phyloP scores from a whole-genome alignment of 2,113 vertebrate species.

The Cairina moschata region DNA sequence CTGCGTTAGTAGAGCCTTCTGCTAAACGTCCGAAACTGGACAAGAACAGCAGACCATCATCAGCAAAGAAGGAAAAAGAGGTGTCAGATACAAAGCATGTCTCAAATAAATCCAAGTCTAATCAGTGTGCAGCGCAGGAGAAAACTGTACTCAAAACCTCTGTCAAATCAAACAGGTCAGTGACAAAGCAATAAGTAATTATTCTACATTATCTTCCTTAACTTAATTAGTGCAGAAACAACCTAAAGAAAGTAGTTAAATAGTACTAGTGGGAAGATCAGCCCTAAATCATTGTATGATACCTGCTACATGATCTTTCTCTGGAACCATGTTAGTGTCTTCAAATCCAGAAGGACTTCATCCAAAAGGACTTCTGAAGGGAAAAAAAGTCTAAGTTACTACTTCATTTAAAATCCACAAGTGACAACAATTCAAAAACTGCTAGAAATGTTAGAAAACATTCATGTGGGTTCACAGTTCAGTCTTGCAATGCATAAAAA shows the following conservation, averaged over 20 bases:
- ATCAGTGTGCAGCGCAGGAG: constrained; percentile 63
- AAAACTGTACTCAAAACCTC: constrained; percentile 72
- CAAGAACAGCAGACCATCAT: constrained; percentile 66
- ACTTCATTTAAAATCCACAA: constrained; percentile 53
- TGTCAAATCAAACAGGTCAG: constrained; percentile 71
- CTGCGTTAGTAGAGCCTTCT: constrained; percentile 71
- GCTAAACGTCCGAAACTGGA: constrained; percentile 76
- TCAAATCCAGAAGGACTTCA: constrained; percentile 15
- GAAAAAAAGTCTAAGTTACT: constrained; percentile 12
- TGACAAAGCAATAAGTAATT: constrained; percentile 55
- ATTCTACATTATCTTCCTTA: neutral
- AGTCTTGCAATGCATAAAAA: neutral
- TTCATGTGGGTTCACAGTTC: neutral
- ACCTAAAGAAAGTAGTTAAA: constrained; percentile 33
- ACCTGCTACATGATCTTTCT: constrained; percentile 21
- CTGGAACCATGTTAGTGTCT: constrained; percentile 12
- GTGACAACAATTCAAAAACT: neutral
- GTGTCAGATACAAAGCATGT: constrained; percentile 72
- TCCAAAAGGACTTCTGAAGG: constrained; percentile 16
- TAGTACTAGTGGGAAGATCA: neutral
- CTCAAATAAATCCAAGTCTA: constrained; percentile 71
- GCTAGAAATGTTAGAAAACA: constrained; percentile 2
- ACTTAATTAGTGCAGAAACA: constrained; percentile 23
- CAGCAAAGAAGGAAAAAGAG: constrained; percentile 70
- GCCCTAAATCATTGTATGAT: neutral